phyloP scores from a whole-genome alignment of 2,113 vertebrate genomes.

The Diphyllodes magnificus region DNA sequence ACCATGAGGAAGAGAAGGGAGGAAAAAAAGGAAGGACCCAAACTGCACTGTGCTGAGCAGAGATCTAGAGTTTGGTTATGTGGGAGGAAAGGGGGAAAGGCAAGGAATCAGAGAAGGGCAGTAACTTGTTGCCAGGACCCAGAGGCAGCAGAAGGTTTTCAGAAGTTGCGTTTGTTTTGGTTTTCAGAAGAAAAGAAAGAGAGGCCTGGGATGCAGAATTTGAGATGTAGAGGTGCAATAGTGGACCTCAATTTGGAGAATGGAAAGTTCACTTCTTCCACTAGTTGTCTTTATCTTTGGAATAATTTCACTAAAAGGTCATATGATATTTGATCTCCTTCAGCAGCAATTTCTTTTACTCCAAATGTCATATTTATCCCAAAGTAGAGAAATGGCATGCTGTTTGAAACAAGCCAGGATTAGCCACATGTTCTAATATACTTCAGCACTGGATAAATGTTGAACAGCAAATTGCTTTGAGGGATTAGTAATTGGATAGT shows the following conservation, averaged over 20 bases:
- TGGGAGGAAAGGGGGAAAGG: neutral
- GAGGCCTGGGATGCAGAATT: neutral
- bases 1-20: neutral
- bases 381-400: neutral
- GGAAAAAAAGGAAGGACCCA: neutral
- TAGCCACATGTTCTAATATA: neutral
- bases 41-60: neutral
- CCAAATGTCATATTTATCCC: neutral
- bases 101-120: neutral
- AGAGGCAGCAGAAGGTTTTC: neutral
- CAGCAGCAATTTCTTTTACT: neutral
- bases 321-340: neutral
- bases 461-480: slow-evolving; percentile 41
- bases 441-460: slow-evolving; percentile 5
- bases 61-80: neutral
- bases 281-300: neutral
- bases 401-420: slow-evolving; percentile 13
- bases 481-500: slow-evolving; percentile 43
- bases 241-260: neutral
- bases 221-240: neutral
- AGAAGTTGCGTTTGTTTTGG: neutral
- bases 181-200: neutral
- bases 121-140: neutral
- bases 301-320: neutral
- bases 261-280: neutral